Conservation (phyloP, 1,140 invertebrate genomes). For the Dendroctonus valens region DNA sequence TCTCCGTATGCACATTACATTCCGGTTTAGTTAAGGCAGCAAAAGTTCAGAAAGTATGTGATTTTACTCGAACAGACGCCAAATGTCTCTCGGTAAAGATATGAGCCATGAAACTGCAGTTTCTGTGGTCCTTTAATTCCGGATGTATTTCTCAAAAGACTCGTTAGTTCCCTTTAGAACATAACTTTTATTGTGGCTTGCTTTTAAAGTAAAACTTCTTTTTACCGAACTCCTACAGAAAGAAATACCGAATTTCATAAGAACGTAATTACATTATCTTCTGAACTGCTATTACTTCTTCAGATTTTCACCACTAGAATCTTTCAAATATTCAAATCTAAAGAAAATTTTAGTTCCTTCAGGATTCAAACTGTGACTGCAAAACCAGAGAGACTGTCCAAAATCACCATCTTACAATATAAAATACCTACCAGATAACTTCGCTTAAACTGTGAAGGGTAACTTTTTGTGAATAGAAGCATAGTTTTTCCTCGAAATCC, state of each 20-base stretch:
- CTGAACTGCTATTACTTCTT: too few relatives aligned
- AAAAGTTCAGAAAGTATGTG: slow-evolving; percentile 30
- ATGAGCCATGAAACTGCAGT: slow-evolving; percentile 28
- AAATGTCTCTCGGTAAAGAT: slow-evolving; percentile 27
- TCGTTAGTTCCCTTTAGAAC: slow-evolving; percentile 28
- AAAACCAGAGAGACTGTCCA: too few relatives aligned
- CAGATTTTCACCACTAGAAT: too few relatives aligned
- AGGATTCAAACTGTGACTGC: too few relatives aligned
- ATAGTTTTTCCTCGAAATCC: too few relatives aligned
- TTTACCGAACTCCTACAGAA: slow-evolving; percentile 3
- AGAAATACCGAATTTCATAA: not conserved
- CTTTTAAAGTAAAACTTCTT: slow-evolving; percentile 15
- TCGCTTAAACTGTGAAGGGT: too few relatives aligned
- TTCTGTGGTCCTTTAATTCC: slow-evolving; percentile 29
- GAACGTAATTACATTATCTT: not conserved
- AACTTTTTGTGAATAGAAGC: too few relatives aligned
- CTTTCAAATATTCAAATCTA: too few relatives aligned
- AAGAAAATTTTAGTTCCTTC: too few relatives aligned
- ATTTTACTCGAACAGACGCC: slow-evolving; percentile 29
- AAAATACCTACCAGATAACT: too few relatives aligned
- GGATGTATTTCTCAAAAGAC: slow-evolving; percentile 29
- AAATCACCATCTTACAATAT: too few relatives aligned
- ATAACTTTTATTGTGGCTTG: slow-evolving; percentile 26
- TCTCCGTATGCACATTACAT: slow-evolving; percentile 25
- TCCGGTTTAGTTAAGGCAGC: slow-evolving; percentile 23